Base-by-base conservation (phyloP, 2,888 invertebrate genomes). In the Gymnoscelis rufifasciata region DNA sequence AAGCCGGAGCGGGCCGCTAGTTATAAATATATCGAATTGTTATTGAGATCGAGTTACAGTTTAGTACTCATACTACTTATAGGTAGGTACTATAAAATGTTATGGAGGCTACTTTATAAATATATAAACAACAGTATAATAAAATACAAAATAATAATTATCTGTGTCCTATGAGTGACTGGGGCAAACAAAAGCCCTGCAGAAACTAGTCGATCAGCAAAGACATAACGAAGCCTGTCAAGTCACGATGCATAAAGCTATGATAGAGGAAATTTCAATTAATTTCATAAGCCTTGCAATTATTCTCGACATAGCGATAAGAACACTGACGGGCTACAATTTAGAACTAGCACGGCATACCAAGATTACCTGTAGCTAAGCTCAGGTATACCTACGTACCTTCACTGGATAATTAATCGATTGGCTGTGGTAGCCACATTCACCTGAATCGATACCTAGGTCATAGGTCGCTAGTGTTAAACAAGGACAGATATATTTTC, bases 371-470 rank as follows among this genome's bases (percentile, higher is more conserved):
- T 62, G 71, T 68, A 64, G 63, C 68, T 61, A 64, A 56, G 66
- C 67, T 73, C 72, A 69, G 74, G 69, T 40, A n/a, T 47, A 39
- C 12, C 47, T 48, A 39, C 40, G 49, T 52, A 51, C 24, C 15
- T 5, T 15, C 19, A 29, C 49, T 66, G 62, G 70, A 71, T 77
- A 75, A 78, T 77, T 76, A 77, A 81, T 79, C 74, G 75, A 76
- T 74, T 76, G 74, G 68, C 71, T 66, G 65, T 69, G 67, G 69
- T 68, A 71, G 68, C 73, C 75, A 79, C 83, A 80, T 83, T 84
- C 81, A 78, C 81, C 71, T 73, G 70, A 75, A 79, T 77, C 80
- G 81, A 79, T 79, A 75, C 77, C 74, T 80, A 81, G 86, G 86
- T 86, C 86, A 86, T 78, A 83, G 83, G 86, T 86, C 83, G 78